Conservation (phyloP, 2,113 vertebrate species). For the Leptocoma aspasia region DNA sequence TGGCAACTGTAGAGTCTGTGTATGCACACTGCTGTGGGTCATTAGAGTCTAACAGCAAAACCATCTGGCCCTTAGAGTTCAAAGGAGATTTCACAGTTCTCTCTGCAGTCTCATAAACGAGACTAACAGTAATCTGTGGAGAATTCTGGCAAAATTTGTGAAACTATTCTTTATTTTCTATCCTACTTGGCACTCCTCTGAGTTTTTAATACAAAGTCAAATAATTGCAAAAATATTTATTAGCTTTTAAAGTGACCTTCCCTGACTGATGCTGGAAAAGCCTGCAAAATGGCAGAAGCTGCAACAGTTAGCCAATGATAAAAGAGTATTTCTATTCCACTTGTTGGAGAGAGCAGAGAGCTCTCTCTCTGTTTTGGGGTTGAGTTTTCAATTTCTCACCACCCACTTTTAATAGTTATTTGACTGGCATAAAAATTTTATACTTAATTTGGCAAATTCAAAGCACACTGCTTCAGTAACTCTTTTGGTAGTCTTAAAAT, state of each 20-base stretch:
- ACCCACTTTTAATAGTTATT: background rate
- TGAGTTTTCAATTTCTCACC: too few relatives aligned
- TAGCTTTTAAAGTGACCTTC: slow-evolving; percentile 53
- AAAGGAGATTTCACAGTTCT: slow-evolving; percentile 67
- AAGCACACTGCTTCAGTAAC: background rate
- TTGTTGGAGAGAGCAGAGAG: background rate
- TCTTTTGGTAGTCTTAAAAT: background rate
- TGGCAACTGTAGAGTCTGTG: slow-evolving; percentile 5
- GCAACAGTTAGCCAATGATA: background rate
- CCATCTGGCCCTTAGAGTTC: slow-evolving; percentile 62
- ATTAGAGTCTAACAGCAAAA: slow-evolving; percentile 65
- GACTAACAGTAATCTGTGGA: slow-evolving; percentile 55
- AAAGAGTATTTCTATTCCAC: background rate
- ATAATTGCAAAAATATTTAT: slow-evolving; percentile 61
- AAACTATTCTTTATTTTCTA: slow-evolving; percentile 62
- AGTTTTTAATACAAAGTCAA: slow-evolving; percentile 48
- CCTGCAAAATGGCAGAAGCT: background rate
- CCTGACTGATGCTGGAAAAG: slow-evolving; percentile 16
- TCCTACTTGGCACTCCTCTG: slow-evolving; percentile 21
- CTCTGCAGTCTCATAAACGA: slow-evolving; percentile 58
- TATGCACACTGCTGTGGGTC: slow-evolving; percentile 37
- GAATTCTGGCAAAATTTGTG: slow-evolving; percentile 63
- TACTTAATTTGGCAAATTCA: background rate
- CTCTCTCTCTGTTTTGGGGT: too few relatives aligned
- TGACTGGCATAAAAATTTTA: background rate